These are phyloP conservation scores for Ooceraea biroi DNA, from an alignment of 1,140 invertebrate species.

Conservation along the genomic window DNA sequence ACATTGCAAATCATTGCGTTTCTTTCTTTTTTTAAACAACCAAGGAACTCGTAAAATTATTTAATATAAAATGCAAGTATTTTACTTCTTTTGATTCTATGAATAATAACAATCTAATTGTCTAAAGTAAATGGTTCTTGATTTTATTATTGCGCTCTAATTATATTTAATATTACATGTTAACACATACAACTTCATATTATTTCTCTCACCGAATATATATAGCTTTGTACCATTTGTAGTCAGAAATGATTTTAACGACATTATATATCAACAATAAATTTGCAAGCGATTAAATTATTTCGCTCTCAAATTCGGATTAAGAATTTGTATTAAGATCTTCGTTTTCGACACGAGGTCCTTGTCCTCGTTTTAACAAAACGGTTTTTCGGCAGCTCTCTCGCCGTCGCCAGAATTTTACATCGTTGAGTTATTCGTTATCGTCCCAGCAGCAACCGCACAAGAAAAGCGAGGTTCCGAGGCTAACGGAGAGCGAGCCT, in stretches of 20 bases:
- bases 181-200: too few relatives aligned
- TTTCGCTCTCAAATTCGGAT: background rate
- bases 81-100: too few relatives aligned
- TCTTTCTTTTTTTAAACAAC: background rate
- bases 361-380: constrained; percentile 51
- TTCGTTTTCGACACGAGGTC: constrained; percentile 36
- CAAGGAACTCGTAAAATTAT: background rate
- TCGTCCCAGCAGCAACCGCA: constrained; percentile 19
- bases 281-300: background rate
- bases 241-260: too few relatives aligned
- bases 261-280: background rate
- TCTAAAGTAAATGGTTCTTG: too few relatives aligned
- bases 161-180: too few relatives aligned
- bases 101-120: too few relatives aligned
- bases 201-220: too few relatives aligned
- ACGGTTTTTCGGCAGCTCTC: constrained; percentile 50
- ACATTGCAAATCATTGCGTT: background rate
- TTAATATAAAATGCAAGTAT: too few relatives aligned
- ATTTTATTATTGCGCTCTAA: too few relatives aligned
- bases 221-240: too few relatives aligned
- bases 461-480: constrained; percentile 16
- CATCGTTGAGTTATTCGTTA: constrained; percentile 44
- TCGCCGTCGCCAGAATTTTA: constrained; percentile 51
- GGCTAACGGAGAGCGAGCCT: constrained; percentile 45
- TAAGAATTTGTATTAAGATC: constrained; percentile 27